Evolutionary conservation across 2,113 vertebrate species (phyloP).

Genomic region (Epinephelus fuscoguttatus): DNA sequence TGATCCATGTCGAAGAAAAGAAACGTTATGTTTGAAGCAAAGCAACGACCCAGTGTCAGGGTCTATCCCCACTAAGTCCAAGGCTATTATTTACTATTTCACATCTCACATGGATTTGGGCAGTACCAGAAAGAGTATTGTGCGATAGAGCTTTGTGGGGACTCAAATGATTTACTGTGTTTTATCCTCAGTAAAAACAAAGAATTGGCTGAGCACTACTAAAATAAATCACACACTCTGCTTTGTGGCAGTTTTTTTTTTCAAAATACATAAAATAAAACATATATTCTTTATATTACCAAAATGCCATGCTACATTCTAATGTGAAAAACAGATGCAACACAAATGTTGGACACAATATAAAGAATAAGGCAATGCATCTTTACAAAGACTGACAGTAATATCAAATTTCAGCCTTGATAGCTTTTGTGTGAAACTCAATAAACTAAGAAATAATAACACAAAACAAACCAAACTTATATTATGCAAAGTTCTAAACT

Average conservation of each 20-base stretch:
- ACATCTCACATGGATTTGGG: constrained; percentile 65
- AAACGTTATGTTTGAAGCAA: constrained; percentile 71
- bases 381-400: constrained; percentile 5
- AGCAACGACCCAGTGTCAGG: constrained; percentile 70
- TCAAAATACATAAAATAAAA: background rate
- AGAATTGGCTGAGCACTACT: constrained; percentile 37
- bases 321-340: background rate
- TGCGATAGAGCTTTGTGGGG: constrained; percentile 44
- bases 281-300: background rate
- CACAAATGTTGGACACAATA: background rate
- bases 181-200: constrained; percentile 56
- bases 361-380: background rate
- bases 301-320: constrained; percentile 10
- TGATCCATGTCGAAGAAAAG: constrained; percentile 74
- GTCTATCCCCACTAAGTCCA: constrained; percentile 63
- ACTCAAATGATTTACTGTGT: constrained; percentile 60
- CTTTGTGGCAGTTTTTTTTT: constrained; percentile 28
- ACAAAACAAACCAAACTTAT: constrained; percentile 17
- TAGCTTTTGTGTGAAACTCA: background rate
- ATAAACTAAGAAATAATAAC: constrained; percentile 10
- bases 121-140: constrained; percentile 53
- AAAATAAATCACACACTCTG: constrained; percentile 47
- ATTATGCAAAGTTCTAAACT: constrained; percentile 4
- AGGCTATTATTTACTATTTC: constrained; percentile 74
- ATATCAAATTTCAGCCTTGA: constrained; percentile 1